A percentile compares a stretch with the other conserved stretches of the same genome.
Conservation (phyloP, 1,140 invertebrate species). For the Amphibalanus amphitrite region DNA sequence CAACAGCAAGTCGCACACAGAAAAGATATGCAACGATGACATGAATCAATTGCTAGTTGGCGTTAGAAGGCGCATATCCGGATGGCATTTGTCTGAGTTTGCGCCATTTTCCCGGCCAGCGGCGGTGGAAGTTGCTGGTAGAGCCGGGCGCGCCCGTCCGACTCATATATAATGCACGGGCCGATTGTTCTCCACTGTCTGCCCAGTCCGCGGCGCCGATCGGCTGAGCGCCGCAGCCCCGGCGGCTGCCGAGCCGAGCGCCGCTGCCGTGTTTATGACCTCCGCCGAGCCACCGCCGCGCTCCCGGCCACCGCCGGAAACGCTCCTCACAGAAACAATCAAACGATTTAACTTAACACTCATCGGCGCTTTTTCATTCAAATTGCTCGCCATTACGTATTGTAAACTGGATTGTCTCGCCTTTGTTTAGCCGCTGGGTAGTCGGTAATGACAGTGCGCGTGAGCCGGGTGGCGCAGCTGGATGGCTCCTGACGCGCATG, state of each 20-base stretch:
- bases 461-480: too few species aligned
- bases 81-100: neutral
- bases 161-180: neutral
- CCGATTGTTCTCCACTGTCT: neutral
- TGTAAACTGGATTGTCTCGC: constrained; percentile 1
- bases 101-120: neutral
- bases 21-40: neutral
- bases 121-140: neutral
- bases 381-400: neutral
- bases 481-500: too few species aligned
- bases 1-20: neutral
- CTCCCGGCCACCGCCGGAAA: neutral
- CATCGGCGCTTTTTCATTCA: neutral
- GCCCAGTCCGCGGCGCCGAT: too few species aligned
- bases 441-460: too few species aligned
- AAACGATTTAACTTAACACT: neutral
- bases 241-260: too few species aligned
- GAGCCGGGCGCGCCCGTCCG: too few species aligned
- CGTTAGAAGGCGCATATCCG: neutral
- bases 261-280: neutral
- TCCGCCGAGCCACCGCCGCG: too few species aligned
- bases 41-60: neutral
- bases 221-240: too few species aligned
- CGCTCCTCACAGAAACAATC: neutral
- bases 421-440: neutral